Evolutionary conservation across 2,113 vertebrate genomes (phyloP), one percentile per base, ranked within the genome.

Genomic region (Condylura cristata): DNA sequence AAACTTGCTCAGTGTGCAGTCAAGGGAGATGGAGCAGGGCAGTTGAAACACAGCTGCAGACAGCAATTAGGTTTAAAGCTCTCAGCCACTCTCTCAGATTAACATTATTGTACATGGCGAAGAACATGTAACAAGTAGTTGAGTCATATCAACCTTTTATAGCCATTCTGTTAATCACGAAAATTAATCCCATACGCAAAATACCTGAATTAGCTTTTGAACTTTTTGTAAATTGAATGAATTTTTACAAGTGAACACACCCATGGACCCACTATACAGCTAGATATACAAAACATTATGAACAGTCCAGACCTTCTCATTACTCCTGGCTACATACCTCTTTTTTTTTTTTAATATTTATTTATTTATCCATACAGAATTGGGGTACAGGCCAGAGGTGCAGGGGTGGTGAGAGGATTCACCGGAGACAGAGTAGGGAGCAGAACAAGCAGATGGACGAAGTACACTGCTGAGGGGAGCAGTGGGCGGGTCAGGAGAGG

Each of bases 61-160:
- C 11, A 76, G 34, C 60, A 80, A 3, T 6, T 37, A n/a, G 22
- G 32, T 76, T 89, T 91, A 74, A 76, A 83, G 58, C 46, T 46
- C 86, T 90, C 71, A 78, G 78, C 26, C 39, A 8, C 41, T 30
- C 74, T 66, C 87, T 93, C 81, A 30, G 82, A 81, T 63, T 58
- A 63, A 17, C 78, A 53, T 86, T 17, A 5, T 46, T 26, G 28
- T 65, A 81, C 37, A 28, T 20, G 39, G 39, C 74, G 14, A 93
- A 56, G 34, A 71, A 91, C n/a, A 51, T 24, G 32, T 39, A 78
- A 48, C 37, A 65, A 84, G 76, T 51, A 53, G 30, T 78, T 39
- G 41, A 41, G 87, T 96, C 60, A 63, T 76, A 80, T 75, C 81
- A 84, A 87, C 13, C 61, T 82, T 86, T 90, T 56, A 81, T 87